A percentile compares a stretch with the other conserved stretches of the same genome.
These are phyloP conservation scores for Chrysocyon brachyurus DNA, from an alignment of 2,797 vertebrate genomes.

Conservation along the genomic window DNA sequence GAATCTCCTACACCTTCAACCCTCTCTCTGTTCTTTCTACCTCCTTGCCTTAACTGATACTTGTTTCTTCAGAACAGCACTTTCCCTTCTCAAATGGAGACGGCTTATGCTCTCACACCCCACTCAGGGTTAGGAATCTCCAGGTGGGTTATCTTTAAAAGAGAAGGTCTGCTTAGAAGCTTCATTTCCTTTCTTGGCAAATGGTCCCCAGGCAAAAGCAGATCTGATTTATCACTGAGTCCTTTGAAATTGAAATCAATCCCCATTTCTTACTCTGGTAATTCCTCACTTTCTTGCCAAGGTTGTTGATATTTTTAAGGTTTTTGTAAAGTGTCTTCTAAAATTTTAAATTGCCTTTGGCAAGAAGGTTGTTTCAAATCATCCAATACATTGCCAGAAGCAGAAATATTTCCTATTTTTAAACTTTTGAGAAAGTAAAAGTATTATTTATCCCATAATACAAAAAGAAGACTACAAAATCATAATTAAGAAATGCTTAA, in stretches of 20 bases:
- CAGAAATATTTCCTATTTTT: slow-evolving; percentile 27
- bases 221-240: background rate
- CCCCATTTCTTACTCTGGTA: background rate
- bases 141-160: background rate
- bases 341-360: slow-evolving; percentile 21
- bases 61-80: background rate
- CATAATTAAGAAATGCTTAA: background rate
- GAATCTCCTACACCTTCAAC: background rate
- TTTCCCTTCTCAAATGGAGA: background rate
- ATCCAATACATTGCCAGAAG: background rate
- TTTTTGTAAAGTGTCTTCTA: background rate
- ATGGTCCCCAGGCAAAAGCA: background rate
- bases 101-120: background rate
- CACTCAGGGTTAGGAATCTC: background rate
- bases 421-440: slow-evolving; percentile 46
- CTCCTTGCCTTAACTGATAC: background rate
- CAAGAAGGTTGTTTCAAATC: background rate
- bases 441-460: background rate
- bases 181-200: background rate
- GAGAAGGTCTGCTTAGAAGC: background rate
- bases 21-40: background rate
- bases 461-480: background rate
- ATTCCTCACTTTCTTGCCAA: background rate
- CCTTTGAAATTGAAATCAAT: background rate
- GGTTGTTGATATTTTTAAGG: background rate